These are phyloP conservation scores for Archaeoteleia sp. DNA, from an alignment of 2,888 invertebrate species.

Conservation along the genomic window DNA sequence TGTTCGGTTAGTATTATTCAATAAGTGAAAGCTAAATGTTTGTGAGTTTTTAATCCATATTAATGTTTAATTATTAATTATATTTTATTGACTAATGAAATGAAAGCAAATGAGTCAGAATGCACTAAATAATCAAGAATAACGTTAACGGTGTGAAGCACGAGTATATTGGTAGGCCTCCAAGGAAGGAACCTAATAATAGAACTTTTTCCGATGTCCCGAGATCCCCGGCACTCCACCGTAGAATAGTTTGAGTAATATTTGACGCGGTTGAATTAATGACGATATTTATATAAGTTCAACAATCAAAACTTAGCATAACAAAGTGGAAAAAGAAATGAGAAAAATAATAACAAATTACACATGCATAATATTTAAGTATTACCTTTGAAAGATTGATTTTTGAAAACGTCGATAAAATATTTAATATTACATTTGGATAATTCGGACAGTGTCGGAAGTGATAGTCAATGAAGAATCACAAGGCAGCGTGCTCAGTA, in stretches of 20 bases:
- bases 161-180: conserved; percentile 67
- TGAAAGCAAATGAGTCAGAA: conserved; percentile 14
- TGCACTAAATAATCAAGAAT: conserved; percentile 44
- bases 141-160: conserved; percentile 37
- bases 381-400: too few species aligned
- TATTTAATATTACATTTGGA: too few species aligned
- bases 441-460: conserved; percentile 66
- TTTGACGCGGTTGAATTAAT: conserved; percentile 42
- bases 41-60: conserved; percentile 1
- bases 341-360: conserved; percentile 1
- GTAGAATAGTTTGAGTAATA: conserved; percentile 42
- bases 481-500: conserved; percentile 88
- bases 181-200: conserved; percentile 70
- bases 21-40: too few species aligned
- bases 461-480: conserved; percentile 83
- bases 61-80: too few species aligned
- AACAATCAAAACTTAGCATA: too few species aligned
- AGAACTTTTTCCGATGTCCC: conserved; percentile 66
- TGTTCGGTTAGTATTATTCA: too few species aligned
- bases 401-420: too few species aligned
- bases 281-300: conserved; percentile 4
- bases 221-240: conserved; percentile 41
- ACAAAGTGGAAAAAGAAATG: conserved; percentile 15
- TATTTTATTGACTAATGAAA: conserved; percentile 12
- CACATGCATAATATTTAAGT: too few species aligned